These are phyloP conservation scores for Campodea augens DNA, from an alignment of 1,140 invertebrate genomes.

Conservation along the genomic window DNA sequence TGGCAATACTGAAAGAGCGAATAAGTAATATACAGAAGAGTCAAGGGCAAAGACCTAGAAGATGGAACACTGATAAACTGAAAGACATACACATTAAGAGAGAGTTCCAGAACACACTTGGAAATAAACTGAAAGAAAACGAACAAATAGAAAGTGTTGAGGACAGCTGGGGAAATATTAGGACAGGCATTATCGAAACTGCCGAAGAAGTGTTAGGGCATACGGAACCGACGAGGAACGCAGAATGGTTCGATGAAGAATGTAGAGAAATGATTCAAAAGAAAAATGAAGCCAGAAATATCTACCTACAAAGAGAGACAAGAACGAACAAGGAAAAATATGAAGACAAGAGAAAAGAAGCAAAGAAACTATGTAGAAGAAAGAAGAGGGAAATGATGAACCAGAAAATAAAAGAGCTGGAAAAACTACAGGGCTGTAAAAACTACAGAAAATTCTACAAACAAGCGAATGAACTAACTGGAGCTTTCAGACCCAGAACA, in stretches of 20 bases:
- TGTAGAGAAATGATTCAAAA: not conserved
- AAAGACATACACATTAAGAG: not conserved
- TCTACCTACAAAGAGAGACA: not conserved
- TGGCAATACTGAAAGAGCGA: not conserved
- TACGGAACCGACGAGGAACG: not conserved
- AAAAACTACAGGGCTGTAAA: not conserved
- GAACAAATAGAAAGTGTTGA: not conserved
- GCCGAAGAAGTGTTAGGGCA: not conserved
- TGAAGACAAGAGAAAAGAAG: not conserved
- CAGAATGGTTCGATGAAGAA: not conserved
- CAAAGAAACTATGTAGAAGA: not conserved
- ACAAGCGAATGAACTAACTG: not conserved
- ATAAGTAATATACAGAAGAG: not conserved
- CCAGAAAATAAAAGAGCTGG: too few species aligned
- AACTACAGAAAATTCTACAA: not conserved
- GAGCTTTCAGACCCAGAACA: not conserved
- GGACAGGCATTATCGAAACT: not conserved
- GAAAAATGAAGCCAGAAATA: not conserved
- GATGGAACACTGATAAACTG: not conserved
- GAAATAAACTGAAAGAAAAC: not conserved
- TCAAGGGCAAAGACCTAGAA: not conserved
- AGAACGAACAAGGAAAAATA: not conserved
- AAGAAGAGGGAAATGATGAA: not conserved
- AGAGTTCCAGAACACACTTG: not conserved
- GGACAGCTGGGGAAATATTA: not conserved